Base-by-base conservation (phyloP, 2,797 vertebrate species). In the Centropyge bicolor region DNA sequence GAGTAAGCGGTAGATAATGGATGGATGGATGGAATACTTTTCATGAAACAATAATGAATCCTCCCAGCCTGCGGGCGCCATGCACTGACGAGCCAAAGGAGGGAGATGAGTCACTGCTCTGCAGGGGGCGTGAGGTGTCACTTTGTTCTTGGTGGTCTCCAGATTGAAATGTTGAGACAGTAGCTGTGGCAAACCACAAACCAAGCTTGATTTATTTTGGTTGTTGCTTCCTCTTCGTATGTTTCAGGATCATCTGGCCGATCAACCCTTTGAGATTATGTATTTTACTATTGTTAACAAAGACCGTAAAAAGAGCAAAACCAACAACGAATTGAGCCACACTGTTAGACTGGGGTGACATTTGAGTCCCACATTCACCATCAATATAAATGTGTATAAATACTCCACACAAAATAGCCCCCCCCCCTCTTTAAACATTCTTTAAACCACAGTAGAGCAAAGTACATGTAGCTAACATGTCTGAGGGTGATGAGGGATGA, bases 121-220 rank as follows among this genome's bases (percentile, higher is more conserved):
- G 41, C 41, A 31, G 12, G 36, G 20, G n/a, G 40, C 5, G 12
- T 19, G 9, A 49, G 56, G 69, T 41, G 46, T 55, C 51, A 22
- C 49, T 67, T 74, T 43, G 3, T 45, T 17, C n/a, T 38, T 38
- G 36, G 74, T 67, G 49, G 60, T 76, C 63, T 14, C 9, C 6
- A 69, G 55, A 40, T 20, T 43, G 6, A 54, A 60, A 59, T 55
- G 48, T 20, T 48, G 24, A 38, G 24, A 24, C 14, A 63, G 36
- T 19, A 19, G 20, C 12, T 31, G 60, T 20, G 19, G 11, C 5
- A 68, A 69, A 85, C 67, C 67, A 60, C 55, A 77, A 69, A 43
- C 24, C 13, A 54, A n/a, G 35, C 51, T 24, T 49, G 1, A 63
- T 45, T 52, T 51, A 1, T 41, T 60, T 67, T 41, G 0, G 0